Evolutionary conservation across 2,888 invertebrate genomes (phyloP), one percentile per base, ranked within the genome.

Genomic region (Syritta pipiens): DNA sequence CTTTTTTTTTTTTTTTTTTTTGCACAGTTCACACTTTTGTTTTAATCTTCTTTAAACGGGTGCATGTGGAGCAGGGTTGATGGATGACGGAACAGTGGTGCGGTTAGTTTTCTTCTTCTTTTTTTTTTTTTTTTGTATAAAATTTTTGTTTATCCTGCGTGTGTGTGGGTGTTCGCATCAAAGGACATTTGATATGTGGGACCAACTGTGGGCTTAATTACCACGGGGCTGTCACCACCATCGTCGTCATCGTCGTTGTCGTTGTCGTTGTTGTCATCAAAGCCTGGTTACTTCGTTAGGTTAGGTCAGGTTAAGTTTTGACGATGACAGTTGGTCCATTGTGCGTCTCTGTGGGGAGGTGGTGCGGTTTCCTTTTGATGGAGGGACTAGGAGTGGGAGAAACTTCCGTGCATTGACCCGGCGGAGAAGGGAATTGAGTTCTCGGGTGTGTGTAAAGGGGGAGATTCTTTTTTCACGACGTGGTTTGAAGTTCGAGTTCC

Each of bases 21-120:
- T 37, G 40, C 51, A 40, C 49, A 28, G 63, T 63, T 62, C 60
- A 48, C 63, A 42, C 51, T 63, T 63, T 44, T 49, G 22, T 63
- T 63, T 63, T 42, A 51, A 63, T 51, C 63, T 65, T 44, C 53
- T 44, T 63, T 24, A 44, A 42, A 28, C 40, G 42, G 30, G 49
- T 51, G 30, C 28, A 49, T 44, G 12, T 42, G 51, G 30, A 53
- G 42, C 32, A 44, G 63, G 63, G 51, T 51, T 51, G 51, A 42
- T 42, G 42, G 28, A 44, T 53, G 32, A 53, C 5, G 30, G 42
- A n/a, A 1, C 19, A 40, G 40, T 14, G 14, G 14, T 9, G 42
- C 30, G 44, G 30, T 59, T 20, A 59, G 40, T 42, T 32, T 44
- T 59, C 30, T 1, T 28, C 28, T 2, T 28, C 9, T 2, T 4